Base-by-base conservation (phyloP, 2,113 vertebrate genomes). In the Amphiprion percula region DNA sequence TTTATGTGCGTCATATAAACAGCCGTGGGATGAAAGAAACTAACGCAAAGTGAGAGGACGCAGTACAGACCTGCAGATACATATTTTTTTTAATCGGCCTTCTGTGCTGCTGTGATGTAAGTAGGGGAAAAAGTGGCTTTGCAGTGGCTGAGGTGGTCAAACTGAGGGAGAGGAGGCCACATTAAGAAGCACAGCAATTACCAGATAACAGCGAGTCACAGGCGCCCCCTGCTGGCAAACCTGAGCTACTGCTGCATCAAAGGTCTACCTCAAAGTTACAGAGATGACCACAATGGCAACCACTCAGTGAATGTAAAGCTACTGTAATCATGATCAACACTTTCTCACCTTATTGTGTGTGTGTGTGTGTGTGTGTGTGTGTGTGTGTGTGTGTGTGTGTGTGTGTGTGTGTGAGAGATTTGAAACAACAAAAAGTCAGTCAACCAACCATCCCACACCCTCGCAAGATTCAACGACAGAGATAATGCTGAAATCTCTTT, bases 191-290 rank as follows among this genome's bases (percentile, higher is more conserved):
- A 21, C 59, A 24, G 11, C 19, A 26, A 6, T 0, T 46, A 58
- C 24, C 61, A 68, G 23, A 60, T 30, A 88, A 93, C 66, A 73
- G 83, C 80, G 90, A 85, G 83, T 9, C 90, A 79, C 82, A 93
- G 80, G 94, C 92, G 88, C 85, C 93, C 87, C 94, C 94, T 87
- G 85, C 88, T 81, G 94, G 83, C 1, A 0, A 0, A 12, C 67
- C 1, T 0, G 0, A 0, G 39, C 16, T 37, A 78, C 61, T 83
- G 82, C 78, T 68, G 0, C 0, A 9, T n/a, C 16, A 21, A 28
- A 41, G 17, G 61, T 46, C 10, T 17, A 28, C 17, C 62, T 72
- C 23, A 41, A 46, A 56, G 55, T 70, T 59, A 60, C 12, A 61
- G 17, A 41, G 50, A 58, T 12, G 1, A 30, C 10, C 52, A 26